Evolutionary conservation across 2,113 vertebrate genomes (phyloP), one percentile per base, ranked within the genome.

Genomic region (Scolopax mira): DNA sequence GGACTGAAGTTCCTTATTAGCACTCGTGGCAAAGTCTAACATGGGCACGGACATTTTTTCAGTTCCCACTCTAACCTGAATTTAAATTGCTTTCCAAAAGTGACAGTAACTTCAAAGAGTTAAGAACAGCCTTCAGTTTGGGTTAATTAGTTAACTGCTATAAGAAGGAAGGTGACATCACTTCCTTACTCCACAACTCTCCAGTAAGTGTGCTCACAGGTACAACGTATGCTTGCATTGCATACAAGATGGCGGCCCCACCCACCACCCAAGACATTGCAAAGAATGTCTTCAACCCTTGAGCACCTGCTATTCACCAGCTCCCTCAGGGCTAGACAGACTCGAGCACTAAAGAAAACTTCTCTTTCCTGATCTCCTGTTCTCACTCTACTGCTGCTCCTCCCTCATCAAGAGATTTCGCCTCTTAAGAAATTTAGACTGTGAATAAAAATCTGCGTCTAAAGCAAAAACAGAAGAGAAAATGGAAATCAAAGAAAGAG

Each of bases 251-350:
- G 6, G 0, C 62, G 51, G n/a, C 23, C 54, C 48, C 9, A 7
- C 17, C 33, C 54, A 6, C 13, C 58, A 57, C 0, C 0, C 21
- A 65, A 18, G 73, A 28, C 27, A 65, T 9, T 31, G 55, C 30
- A 57, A 55, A 65, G 21, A 57, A 33, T 4, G 2, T 18, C 55
- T 66, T 28, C 35, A 80, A 3, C 11, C 22, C 13, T 24, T 64
- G 18, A 1, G 0, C 9, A 3, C 14, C 17, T 1, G 2, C 6
- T 49, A 67, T 17, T 83, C 51, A 44, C 35, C 71, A 30, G 14
- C 35, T 71, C 42, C 33, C 51, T 62, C 58, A 37, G 7, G 22
- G 18, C 37, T 44, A 42, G 12, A 65, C 8, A 48, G 28, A 73
- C 19, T 9, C 5, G 0, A 84, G 52, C 24, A 51, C 17, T 22